Base-by-base conservation (phyloP, 2,888 invertebrate species). In the Aporophyla nigra region DNA sequence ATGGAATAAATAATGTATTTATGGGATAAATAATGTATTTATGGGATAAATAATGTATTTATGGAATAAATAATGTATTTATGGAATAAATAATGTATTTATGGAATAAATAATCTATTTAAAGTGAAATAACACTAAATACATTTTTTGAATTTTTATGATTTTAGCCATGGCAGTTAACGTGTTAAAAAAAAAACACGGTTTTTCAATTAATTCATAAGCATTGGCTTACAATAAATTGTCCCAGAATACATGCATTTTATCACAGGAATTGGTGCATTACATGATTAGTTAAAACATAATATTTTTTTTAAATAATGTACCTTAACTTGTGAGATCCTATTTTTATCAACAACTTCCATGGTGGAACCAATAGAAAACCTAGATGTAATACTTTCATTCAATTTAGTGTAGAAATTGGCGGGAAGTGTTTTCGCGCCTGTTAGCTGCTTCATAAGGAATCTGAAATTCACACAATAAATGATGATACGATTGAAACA, bases 311-410 rank as follows among this genome's bases (percentile, higher is more conserved):
- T 27, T 5, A 49, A 40, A n/a, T 21, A 67, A 53, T 16, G 3
- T 54, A 96, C 96, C 94, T 98, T 98, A 86, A 99, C 98, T 96
- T 99, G 99, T 24, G 99, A 99, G 90, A 99, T 99, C 89, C 99
- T 98, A 96, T 99, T 99, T 94, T 99, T 99, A 95, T 99, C 99
- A 0, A 99, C 99, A 66, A 99, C 99, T 97, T 99, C 99, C 92
- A 99, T 97, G 91, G 98, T 97, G 90, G 99, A 97, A 72, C 99
- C 98, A 86, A 98, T 97, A 78, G 98, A 97, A 93, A 99, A 99
- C 85, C 98, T 97, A 14, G 98, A 99, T 92, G 98, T 98, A 89
- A 98, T 97, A 91, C 98, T 98, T 86, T 98, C 98, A 89, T 97
- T 98, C 72, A 99, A 98, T 97, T 99, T 99, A 89, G 97, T 98